Evolutionary conservation across 1,140 invertebrate species (phyloP), one percentile per base, ranked within the genome.

Genomic region (Radopholus similis): DNA sequence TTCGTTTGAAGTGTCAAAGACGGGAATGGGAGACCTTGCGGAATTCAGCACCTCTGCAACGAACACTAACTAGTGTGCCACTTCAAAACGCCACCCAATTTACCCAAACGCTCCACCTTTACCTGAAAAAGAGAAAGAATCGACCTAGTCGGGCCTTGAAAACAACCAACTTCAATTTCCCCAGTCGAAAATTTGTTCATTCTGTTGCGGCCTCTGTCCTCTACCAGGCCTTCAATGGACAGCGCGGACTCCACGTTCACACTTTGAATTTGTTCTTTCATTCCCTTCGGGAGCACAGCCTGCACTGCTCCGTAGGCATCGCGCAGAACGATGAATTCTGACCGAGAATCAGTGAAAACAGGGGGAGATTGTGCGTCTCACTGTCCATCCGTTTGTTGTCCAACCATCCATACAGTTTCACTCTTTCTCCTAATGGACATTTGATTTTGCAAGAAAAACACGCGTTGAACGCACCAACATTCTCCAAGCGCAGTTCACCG

Each of bases 391-490:
- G 58, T 23, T 77, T 76, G 13, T 21, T 18, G 0, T 32, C 21
- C 49, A 76, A n/a, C 74, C 74, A 76, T 13, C 74, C 74, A 49
- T 67, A 77, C 2, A 76, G n/a, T 32, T 77, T 40, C 2, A 76
- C 74, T 49, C 35, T 13, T 1, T 57, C 2, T 15, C 75, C 74
- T 73, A 11, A 42, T 23, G 13, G 13, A 21, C 35, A 32, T 44
- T 8, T 21, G 26, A 53, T 8, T 66, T 38, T 8, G 5, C 26
- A 68, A 68, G 18, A 13, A 71, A 57, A 60, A 2, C 3, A 54
- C 30, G 23, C 6, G n/a, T 11, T 21, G 30, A 35, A 42, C 51
- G 13, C 42, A 73, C 75, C 75, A 47, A 77, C 67, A 62, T 76
- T 4, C 11, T 38, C 9, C 8, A 57, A 18, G 26, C 70, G 34